Conservation (phyloP, 2,888 invertebrate genomes). For the Rhimphoctona megacephalus region DNA sequence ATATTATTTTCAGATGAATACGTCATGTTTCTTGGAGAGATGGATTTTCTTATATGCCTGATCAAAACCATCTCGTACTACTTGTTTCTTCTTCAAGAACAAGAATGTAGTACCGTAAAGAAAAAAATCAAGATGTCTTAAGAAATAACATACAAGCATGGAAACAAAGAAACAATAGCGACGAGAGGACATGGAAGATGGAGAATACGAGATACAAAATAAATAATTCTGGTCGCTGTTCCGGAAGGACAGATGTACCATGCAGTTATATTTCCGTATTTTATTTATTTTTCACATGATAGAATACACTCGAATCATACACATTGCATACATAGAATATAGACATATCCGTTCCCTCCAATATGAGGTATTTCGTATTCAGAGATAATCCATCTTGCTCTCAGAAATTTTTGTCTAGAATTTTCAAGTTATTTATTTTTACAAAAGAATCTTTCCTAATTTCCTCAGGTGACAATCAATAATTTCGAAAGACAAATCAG, state of each 20-base stretch:
- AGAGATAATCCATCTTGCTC: background rate
- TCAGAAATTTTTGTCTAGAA: background rate
- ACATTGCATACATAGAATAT: background rate
- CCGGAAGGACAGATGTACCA: conserved; percentile 37
- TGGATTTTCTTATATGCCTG: background rate
- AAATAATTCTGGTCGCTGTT: conserved; percentile 57
- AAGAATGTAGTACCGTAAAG: background rate
- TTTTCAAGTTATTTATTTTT: background rate
- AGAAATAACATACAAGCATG: background rate
- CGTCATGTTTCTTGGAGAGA: background rate
- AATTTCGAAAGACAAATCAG: background rate
- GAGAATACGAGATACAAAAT: conserved; percentile 34
- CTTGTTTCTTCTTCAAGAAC: conserved; percentile 9
- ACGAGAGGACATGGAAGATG: conserved; percentile 6
- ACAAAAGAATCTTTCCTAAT: background rate
- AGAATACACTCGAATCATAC: background rate
- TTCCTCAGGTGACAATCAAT: background rate
- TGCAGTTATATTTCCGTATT: conserved; percentile 33
- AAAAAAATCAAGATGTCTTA: conserved; percentile 11
- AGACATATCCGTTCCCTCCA: background rate
- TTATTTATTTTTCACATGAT: conserved; percentile 35
- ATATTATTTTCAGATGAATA: too few relatives aligned
- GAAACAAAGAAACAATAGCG: conserved; percentile 14
- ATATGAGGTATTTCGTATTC: background rate
- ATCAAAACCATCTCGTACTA: conserved; percentile 29